These are phyloP conservation scores for Oeneis ivallda DNA, from an alignment of 2,888 invertebrate species.

Conservation along the genomic window DNA sequence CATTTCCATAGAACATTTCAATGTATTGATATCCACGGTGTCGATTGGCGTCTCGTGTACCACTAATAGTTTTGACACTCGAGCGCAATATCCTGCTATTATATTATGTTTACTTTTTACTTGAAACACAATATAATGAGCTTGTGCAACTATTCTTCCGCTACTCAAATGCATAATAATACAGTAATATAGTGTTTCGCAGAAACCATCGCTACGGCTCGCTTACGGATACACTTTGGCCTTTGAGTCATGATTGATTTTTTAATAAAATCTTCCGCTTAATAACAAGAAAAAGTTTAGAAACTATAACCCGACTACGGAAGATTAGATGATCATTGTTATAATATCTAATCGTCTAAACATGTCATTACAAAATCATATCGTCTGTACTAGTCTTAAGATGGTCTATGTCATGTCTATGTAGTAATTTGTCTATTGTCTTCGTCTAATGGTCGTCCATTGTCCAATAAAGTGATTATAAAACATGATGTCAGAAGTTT, in stretches of 20 bases:
- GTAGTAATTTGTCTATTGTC: no score
- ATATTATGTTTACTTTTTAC: constrained; percentile 75
- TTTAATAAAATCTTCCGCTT: neutral
- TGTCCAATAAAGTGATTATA: no score
- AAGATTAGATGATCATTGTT: no score
- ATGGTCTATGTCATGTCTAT: no score
- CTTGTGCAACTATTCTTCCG: constrained; percentile 43
- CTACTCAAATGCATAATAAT: constrained; percentile 30
- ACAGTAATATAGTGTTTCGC: constrained; percentile 1
- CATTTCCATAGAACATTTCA: constrained; percentile 26
- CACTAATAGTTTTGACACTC: constrained; percentile 71
- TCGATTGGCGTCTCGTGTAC: constrained; percentile 53
- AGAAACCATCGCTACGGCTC: constrained; percentile 8
- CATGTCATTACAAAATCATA: no score
- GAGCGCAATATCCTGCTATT: constrained; percentile 76
- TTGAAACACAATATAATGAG: constrained; percentile 63
- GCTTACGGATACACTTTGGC: constrained; percentile 2
- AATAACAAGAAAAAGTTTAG: no score
- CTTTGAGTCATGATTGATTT: neutral
- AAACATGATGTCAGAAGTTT: no score
- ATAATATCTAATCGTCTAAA: no score
- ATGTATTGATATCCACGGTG: constrained; percentile 37
- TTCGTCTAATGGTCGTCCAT: no score
- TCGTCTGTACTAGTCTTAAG: no score
- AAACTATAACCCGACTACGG: no score